Conservation (phyloP, 2,888 invertebrate species). For the Drosophila emarginata region DNA sequence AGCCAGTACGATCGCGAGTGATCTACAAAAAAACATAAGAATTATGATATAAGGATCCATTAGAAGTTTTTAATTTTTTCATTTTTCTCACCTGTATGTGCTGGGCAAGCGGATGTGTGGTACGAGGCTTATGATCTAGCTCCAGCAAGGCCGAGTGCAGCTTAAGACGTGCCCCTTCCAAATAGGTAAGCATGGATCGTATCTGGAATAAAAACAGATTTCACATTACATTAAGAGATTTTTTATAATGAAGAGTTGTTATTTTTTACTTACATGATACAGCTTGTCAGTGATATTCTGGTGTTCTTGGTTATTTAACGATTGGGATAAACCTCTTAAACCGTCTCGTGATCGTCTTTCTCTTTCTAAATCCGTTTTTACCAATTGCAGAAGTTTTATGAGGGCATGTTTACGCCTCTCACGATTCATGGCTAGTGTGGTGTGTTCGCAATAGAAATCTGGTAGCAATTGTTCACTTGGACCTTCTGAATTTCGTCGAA, state of each 20-base stretch:
- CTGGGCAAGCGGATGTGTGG: slow-evolving; percentile 91
- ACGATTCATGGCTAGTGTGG: slow-evolving; percentile 95
- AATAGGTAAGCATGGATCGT: slow-evolving; percentile 94
- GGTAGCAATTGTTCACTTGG: slow-evolving; percentile 93
- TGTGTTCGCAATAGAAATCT: slow-evolving; percentile 97
- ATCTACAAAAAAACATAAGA: slow-evolving; percentile 80
- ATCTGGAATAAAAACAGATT: slow-evolving; percentile 88
- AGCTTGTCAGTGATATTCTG: slow-evolving; percentile 95
- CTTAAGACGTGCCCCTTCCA: slow-evolving; percentile 95
- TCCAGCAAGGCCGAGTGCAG: slow-evolving; percentile 92
- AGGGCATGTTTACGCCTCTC: slow-evolving; percentile 94
- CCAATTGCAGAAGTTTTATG: slow-evolving; percentile 91
- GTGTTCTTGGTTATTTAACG: slow-evolving; percentile 94
- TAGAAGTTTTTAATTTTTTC: too few species aligned
- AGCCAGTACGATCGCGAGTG: slow-evolving; percentile 93
- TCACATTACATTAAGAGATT: too few species aligned
- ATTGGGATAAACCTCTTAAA: slow-evolving; percentile 93
- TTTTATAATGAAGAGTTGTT: too few species aligned
- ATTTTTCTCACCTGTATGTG: slow-evolving; percentile 93
- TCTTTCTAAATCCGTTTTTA: slow-evolving; percentile 93
- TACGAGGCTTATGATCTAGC: slow-evolving; percentile 89
- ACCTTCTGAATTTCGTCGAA: slow-evolving; percentile 83
- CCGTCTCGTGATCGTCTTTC: slow-evolving; percentile 95
- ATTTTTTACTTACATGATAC: slow-evolving; percentile 89
- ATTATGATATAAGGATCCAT: too few species aligned